Conservation (phyloP, 2,797 vertebrate genomes). For the Galago senegalensis region DNA sequence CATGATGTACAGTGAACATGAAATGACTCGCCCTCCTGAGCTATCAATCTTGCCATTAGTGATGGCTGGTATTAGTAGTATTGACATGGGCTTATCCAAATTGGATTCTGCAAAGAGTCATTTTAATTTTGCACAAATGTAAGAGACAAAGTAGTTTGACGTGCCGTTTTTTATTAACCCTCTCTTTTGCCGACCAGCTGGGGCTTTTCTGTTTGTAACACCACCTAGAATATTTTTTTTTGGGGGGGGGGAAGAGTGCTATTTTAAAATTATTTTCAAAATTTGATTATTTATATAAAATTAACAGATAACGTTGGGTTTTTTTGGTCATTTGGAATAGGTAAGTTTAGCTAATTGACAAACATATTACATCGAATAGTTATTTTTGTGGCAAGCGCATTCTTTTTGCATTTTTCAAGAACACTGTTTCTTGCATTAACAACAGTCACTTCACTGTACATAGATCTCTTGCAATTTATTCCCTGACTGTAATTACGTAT, state of each 20-base stretch:
- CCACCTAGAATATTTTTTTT: neutral
- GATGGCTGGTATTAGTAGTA: constrained; percentile 72
- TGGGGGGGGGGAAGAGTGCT: neutral
- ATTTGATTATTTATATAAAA: neutral
- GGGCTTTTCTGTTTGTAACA: constrained; percentile 36
- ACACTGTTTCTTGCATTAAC: neutral
- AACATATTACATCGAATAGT: neutral
- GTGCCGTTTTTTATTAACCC: constrained; percentile 62
- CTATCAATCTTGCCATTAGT: constrained; percentile 85
- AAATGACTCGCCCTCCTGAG: constrained; percentile 80
- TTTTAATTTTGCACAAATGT: constrained; percentile 79
- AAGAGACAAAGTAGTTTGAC: constrained; percentile 71
- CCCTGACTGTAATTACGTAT: neutral
- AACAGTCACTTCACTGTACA: neutral
- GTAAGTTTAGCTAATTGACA: neutral
- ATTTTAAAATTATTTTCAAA: neutral
- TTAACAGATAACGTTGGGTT: neutral
- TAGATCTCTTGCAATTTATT: neutral
- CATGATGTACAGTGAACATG: constrained; percentile 80
- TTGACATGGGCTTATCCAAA: constrained; percentile 71
- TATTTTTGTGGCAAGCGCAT: neutral
- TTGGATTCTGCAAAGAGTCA: constrained; percentile 51
- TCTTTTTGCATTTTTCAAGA: neutral
- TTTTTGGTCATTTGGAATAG: neutral
- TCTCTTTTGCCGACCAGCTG: neutral